Conservation (phyloP, 2,888 invertebrate genomes). For the Meandrusa payeni region DNA sequence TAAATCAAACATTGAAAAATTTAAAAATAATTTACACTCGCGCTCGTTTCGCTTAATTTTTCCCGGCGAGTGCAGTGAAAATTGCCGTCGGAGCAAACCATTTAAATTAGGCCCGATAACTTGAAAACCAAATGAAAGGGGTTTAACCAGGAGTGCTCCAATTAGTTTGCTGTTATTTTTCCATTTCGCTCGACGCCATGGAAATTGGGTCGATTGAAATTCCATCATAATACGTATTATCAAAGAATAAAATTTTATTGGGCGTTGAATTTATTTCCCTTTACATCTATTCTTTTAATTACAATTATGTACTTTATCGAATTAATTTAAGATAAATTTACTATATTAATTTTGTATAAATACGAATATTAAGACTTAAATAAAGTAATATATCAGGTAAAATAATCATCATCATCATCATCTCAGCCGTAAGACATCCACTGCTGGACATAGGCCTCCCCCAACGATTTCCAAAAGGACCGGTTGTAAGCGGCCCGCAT, state of each 20-base stretch:
- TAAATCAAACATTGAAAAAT: constrained; percentile 22
- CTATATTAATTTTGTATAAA: too few relatives aligned
- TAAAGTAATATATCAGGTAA: too few relatives aligned
- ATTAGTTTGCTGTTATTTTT: constrained; percentile 80
- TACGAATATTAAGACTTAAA: too few relatives aligned
- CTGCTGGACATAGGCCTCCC: too few relatives aligned
- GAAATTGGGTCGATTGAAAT: constrained; percentile 60
- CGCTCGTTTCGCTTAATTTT: constrained; percentile 50
- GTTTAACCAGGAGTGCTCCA: constrained; percentile 73
- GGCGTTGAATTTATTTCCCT: constrained; percentile 8
- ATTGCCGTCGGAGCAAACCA: constrained; percentile 65
- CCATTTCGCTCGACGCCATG: constrained; percentile 56
- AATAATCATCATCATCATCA: too few relatives aligned
- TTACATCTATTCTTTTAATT: too few relatives aligned
- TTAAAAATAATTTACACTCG: constrained; percentile 35
- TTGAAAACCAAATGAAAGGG: constrained; percentile 73
- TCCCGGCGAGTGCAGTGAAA: constrained; percentile 50
- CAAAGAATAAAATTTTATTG: constrained; percentile 27
- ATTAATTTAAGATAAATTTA: too few relatives aligned
- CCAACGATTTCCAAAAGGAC: too few relatives aligned
- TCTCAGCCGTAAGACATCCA: too few relatives aligned
- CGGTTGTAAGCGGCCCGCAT: too few relatives aligned
- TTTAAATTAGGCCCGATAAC: constrained; percentile 77
- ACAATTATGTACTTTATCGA: too few relatives aligned
- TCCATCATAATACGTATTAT: constrained; percentile 38